A percentile compares a stretch with the other conserved stretches of the same genome.
These are phyloP conservation scores for Mactra quadrangularis DNA, from an alignment of 1,140 invertebrate species.

Conservation along the genomic window DNA sequence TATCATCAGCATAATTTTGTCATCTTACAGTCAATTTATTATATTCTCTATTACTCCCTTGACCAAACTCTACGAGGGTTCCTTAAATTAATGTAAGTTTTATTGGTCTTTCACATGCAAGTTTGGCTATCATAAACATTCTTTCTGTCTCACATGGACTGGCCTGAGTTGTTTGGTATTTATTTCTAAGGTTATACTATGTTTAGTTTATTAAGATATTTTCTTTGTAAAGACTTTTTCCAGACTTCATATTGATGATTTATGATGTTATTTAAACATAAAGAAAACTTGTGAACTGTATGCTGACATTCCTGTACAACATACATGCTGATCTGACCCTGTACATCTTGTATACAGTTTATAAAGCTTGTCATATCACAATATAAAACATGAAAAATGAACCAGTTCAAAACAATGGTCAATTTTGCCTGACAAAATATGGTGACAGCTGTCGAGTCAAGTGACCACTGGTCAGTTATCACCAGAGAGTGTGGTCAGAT, in stretches of 20 bases:
- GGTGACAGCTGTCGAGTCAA: no score
- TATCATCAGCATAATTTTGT: conserved; percentile 46
- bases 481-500: no score
- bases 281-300: neutral
- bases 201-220: neutral
- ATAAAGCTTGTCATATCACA: no score
- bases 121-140: neutral
- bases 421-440: no score
- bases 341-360: neutral
- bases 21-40: conserved; percentile 25
- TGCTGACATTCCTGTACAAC: conserved; percentile 6
- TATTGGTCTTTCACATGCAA: conserved; percentile 54
- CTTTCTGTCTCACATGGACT: neutral
- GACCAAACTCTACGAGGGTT: neutral
- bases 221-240: neutral
- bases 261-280: neutral
- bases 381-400: no score
- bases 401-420: no score
- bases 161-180: neutral
- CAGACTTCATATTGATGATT: neutral
- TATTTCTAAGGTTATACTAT: neutral
- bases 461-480: no score
- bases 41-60: conserved; percentile 30
- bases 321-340: neutral
- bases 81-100: conserved; percentile 30